Conservation (phyloP, 2,113 vertebrate genomes). For the Gobiocypris rarus region DNA sequence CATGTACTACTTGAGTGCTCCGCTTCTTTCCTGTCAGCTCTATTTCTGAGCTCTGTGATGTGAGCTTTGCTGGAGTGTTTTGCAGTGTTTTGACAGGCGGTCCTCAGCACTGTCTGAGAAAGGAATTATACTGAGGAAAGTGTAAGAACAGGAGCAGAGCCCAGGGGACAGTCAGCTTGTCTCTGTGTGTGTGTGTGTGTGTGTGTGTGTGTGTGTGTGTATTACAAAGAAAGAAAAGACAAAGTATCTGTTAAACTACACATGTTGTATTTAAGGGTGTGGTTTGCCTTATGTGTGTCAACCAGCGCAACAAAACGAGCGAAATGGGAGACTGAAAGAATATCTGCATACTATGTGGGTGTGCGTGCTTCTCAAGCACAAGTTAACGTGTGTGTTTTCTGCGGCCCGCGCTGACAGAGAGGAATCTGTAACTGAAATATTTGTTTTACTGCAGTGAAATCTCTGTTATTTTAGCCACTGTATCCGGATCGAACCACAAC, state of each 20-base stretch:
- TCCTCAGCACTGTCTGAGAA: conserved; percentile 64
- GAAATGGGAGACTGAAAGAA: conserved; percentile 14
- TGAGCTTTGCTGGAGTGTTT: conserved; percentile 64
- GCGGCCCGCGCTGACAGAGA: conserved; percentile 5
- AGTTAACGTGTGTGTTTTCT: conserved; percentile 22
- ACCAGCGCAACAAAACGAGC: neutral
- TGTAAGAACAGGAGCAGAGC: conserved; percentile 45
- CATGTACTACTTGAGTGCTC: conserved; percentile 54
- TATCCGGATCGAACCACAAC: conserved; percentile 66
- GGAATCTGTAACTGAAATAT: conserved; percentile 59
- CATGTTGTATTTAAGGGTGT: neutral
- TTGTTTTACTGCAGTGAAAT: conserved; percentile 70
- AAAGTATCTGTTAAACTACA: conserved; percentile 11
- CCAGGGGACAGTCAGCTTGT: conserved; percentile 47
- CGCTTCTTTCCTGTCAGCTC: conserved; percentile 66
- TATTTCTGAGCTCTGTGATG: conserved; percentile 62
- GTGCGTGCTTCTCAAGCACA: conserved; percentile 25
- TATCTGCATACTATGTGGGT: conserved; percentile 13
- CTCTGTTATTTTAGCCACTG: conserved; percentile 71
- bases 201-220: too few relatives aligned
- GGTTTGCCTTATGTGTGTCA: conserved; percentile 26
- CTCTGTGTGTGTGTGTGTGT: conserved; percentile 27
- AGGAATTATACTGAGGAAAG: conserved; percentile 64
- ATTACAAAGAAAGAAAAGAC: conserved; percentile 33
- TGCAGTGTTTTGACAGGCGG: conserved; percentile 75